Evolutionary conservation across 2,113 vertebrate genomes (phyloP), one percentile per base, ranked within the genome.

Genomic region (Ptychochromis oligacanthus): DNA sequence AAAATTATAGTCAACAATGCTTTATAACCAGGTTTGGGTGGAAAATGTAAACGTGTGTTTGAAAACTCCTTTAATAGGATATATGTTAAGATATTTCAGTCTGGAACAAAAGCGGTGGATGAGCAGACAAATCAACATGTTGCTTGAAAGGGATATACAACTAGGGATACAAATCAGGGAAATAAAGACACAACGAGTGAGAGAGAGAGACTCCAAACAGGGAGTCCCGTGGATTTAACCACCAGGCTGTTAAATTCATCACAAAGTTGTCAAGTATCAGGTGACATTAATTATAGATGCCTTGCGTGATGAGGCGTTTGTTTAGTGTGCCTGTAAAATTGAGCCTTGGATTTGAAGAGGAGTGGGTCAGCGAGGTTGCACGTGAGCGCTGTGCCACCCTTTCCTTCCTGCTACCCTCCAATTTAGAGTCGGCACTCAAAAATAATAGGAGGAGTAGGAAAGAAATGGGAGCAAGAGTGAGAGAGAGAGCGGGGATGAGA

Each of bases 281-380:
- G 57, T 75, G 64, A 55, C 79, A 94, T 95, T 89, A 93, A 94
- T 93, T 92, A 95, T 93, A 75, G 79, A 95, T 91, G 75, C 72
- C 11, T 55, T 78, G 75, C 82, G 75, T 84, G 87, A 89, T 75
- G 81, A 64, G 81, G 72, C 91, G 88, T 95, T 90, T 92, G 87
- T 89, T 88, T 82, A 80, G 87, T 72, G 2, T 28, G 61, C 81
- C 78, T 81, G 79, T 79, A 87, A 93, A 90, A 94, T 82, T 87
- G 87, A 57, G 85, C 31, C 72, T 43, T 64, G 75, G 60, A 49
- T 80, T 74, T 81, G 81, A 75, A 82, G 81, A 87, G 13, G 72
- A 74, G 38, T 22, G 82, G 87, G 87, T 85, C 85, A 82, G 64
- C 5, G 8, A 87, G 88, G 90, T 90, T 55, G 82, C 85, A 90